Conservation (phyloP, 1,140 invertebrate species). For the Pomacea maculata region DNA sequence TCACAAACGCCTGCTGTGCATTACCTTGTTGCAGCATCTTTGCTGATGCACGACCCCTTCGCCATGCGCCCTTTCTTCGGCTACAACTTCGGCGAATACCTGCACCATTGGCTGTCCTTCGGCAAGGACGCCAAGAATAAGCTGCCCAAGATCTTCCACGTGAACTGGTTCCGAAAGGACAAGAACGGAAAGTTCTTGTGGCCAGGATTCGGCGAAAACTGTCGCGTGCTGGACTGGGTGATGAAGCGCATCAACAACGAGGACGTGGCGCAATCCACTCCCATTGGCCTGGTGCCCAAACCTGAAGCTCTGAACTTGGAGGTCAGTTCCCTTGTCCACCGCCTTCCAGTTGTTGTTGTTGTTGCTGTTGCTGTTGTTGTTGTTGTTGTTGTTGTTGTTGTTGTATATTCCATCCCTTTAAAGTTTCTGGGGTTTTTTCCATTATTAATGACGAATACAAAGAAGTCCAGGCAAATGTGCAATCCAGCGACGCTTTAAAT, state of each 20-base stretch:
- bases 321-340: conserved; percentile 5
- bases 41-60: conserved; percentile 98
- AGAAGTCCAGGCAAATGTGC: no score
- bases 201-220: conserved; percentile 98
- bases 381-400: background rate
- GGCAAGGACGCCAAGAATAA: conserved; percentile 66
- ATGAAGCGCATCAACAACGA: conserved; percentile 83
- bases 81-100: conserved; percentile 97
- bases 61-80: conserved; percentile 99
- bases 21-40: conserved; percentile 74
- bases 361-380: no score
- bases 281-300: conserved; percentile 63
- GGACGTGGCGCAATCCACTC: conserved; percentile 52
- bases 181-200: conserved; percentile 87
- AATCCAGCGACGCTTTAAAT: no score
- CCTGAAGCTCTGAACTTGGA: conserved; percentile 47
- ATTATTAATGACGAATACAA: no score
- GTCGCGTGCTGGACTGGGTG: conserved; percentile 94
- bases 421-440: background rate
- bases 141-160: conserved; percentile 94
- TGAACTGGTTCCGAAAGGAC: conserved; percentile 97
- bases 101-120: conserved; percentile 94
- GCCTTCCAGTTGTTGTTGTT: no score
- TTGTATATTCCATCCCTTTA: background rate
- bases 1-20: background rate